Conservation (phyloP, 92 coral and sea anemone genomes). For the Epizoanthus scotinus region DNA sequence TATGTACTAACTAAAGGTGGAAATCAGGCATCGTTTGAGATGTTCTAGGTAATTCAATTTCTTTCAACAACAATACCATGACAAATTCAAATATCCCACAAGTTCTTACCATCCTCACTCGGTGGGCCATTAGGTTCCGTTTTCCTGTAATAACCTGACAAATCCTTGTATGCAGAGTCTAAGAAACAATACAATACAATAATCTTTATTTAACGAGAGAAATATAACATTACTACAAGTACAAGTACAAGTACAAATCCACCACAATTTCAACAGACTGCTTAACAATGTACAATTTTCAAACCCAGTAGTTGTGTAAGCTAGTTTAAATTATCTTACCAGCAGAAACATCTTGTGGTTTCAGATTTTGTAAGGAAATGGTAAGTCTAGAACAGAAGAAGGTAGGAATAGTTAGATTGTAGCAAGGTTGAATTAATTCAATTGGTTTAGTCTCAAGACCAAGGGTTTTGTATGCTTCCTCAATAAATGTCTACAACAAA, state of each 20-base stretch:
- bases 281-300: not conserved
- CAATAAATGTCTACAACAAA: too few relatives aligned
- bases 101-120: conserved; percentile 59
- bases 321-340: conserved; percentile 4
- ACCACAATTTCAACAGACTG: not conserved
- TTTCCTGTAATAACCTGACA: conserved; percentile 89
- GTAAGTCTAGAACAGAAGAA: not conserved
- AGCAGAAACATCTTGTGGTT: conserved; percentile 20
- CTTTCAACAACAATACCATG: too few relatives aligned
- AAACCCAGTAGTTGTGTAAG: not conserved
- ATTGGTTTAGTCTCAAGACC: too few relatives aligned
- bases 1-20: too few relatives aligned
- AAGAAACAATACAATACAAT: too few relatives aligned
- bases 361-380: conserved; percentile 31
- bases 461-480: too few relatives aligned
- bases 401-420: not conserved
- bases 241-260: not conserved
- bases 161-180: conserved; percentile 86
- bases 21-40: too few relatives aligned
- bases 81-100: not conserved
- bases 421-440: not conserved
- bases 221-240: not conserved
- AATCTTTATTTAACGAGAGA: too few relatives aligned
- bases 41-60: too few relatives aligned
- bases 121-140: conserved; percentile 72